These are phyloP conservation scores for Dicaeum eximium DNA, from an alignment of 2,113 vertebrate genomes.

Conservation along the genomic window DNA sequence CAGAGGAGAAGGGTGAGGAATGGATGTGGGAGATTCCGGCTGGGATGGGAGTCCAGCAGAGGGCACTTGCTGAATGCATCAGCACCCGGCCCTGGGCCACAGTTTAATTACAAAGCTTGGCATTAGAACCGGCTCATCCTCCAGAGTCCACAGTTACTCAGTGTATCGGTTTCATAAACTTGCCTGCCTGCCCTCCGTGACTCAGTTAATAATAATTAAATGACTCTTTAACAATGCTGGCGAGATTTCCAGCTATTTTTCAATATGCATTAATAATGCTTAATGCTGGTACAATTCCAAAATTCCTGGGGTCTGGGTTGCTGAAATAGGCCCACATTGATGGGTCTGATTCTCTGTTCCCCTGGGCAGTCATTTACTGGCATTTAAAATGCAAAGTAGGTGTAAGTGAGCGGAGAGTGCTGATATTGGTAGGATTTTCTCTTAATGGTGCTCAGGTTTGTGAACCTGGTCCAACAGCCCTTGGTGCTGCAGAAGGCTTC, in stretches of 20 bases:
- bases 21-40: neutral
- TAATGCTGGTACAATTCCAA: conserved; percentile 12
- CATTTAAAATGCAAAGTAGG: conserved; percentile 48
- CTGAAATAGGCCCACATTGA: conserved; percentile 1
- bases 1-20: neutral
- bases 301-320: conserved; percentile 44
- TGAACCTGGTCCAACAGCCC: conserved; percentile 48
- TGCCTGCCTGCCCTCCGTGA: conserved; percentile 35
- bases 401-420: conserved; percentile 7
- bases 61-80: conserved; percentile 49
- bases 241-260: conserved; percentile 51
- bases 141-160: neutral
- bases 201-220: conserved; percentile 64
- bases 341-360: conserved; percentile 48
- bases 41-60: conserved; percentile 10
- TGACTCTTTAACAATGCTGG: conserved; percentile 43
- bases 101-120: conserved; percentile 12
- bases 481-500: conserved; percentile 22
- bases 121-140: neutral
- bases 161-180: conserved; percentile 28
- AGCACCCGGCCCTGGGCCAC: neutral
- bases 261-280: conserved; percentile 46
- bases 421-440: conserved; percentile 52
- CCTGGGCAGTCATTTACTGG: conserved; percentile 41
- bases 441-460: conserved; percentile 6